These are phyloP conservation scores for Pyrgus malvae DNA, from an alignment of 2,888 invertebrate species.

Conservation along the genomic window DNA sequence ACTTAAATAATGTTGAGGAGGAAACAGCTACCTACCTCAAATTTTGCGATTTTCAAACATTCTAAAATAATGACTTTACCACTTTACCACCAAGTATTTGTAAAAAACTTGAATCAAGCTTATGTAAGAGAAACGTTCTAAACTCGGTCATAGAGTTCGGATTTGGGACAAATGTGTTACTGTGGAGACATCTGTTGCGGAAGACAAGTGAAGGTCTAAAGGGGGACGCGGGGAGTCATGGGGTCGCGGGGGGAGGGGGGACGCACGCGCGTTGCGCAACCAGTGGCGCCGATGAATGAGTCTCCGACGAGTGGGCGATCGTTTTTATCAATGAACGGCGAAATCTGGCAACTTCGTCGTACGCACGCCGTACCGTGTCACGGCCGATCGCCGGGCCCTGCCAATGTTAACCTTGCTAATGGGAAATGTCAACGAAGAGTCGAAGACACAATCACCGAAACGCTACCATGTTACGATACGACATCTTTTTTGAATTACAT, in stretches of 20 bases:
- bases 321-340: conserved; percentile 80
- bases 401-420: conserved; percentile 58
- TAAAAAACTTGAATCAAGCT: not conserved
- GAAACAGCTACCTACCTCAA: too few relatives aligned
- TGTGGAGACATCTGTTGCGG: conserved; percentile 46
- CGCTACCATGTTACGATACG: conserved; percentile 15
- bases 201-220: conserved; percentile 57
- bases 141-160: not conserved
- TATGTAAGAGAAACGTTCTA: not conserved
- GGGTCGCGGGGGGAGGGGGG: conserved; percentile 44
- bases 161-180: not conserved
- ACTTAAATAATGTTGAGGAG: too few relatives aligned
- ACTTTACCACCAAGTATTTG: too few relatives aligned
- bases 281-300: conserved; percentile 74
- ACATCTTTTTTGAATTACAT: conserved; percentile 25
- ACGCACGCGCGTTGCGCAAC: conserved; percentile 70
- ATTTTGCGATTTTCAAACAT: too few relatives aligned
- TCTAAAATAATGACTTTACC: too few relatives aligned
- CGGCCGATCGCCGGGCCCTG: conserved; percentile 53
- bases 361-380: conserved; percentile 70
- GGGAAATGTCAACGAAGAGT: conserved; percentile 64
- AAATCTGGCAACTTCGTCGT: conserved; percentile 55
- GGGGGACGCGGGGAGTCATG: too few relatives aligned
- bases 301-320: conserved; percentile 65
- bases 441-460: conserved; percentile 33